Conservation (phyloP, 2,888 invertebrate genomes). For the Himalopsyche kuldschensis region DNA sequence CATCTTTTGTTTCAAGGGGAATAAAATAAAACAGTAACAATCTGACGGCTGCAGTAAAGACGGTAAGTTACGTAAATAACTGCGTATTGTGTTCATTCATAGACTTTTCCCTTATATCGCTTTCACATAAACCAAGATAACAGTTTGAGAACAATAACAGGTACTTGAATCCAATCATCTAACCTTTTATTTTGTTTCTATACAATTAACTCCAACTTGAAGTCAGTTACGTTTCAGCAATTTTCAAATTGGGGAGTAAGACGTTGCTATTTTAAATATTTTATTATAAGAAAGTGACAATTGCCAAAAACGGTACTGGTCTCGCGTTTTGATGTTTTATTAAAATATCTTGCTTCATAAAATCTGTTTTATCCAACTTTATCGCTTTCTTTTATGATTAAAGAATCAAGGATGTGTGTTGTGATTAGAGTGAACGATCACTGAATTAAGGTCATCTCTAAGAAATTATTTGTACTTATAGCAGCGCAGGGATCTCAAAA, state of each 20-base stretch:
- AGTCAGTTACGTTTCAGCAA: not conserved
- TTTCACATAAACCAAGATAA: constrained; percentile 9
- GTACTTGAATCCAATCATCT: constrained; percentile 28
- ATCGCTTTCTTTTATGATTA: too few species aligned
- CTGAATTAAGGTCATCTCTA: too few species aligned
- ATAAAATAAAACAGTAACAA: not conserved
- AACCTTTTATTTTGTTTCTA: constrained; percentile 21
- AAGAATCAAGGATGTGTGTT: too few species aligned
- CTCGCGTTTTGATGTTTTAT: too few species aligned
- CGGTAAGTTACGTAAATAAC: not conserved
- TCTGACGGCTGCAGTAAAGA: not conserved
- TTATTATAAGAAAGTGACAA: too few species aligned
- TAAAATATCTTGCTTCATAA: too few species aligned
- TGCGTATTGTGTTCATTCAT: constrained; percentile 1
- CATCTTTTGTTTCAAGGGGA: not conserved
- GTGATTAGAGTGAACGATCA: too few species aligned
- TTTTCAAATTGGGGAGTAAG: not conserved
- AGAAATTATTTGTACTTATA: too few species aligned
- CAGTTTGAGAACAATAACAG: constrained; percentile 27
- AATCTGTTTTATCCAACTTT: too few species aligned
- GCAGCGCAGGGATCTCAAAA: too few species aligned
- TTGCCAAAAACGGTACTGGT: too few species aligned
- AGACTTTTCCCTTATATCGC: constrained; percentile 3
- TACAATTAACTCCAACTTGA: constrained; percentile 4
- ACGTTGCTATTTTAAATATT: too few species aligned